Conservation (phyloP, 1,140 invertebrate species). For the Ostrea denselamellosa region DNA sequence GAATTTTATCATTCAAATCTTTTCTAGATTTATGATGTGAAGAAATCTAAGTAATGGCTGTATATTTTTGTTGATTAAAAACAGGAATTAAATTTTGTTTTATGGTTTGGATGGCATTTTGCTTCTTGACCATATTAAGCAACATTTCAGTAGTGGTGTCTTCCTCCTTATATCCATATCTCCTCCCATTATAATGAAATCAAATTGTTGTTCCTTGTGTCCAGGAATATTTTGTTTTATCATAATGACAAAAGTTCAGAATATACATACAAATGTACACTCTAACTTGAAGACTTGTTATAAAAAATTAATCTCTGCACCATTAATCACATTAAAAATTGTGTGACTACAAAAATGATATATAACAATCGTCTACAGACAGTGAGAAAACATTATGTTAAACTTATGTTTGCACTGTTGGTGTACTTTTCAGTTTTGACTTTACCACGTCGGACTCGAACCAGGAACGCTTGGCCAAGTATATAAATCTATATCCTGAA, state of each 20-base stretch:
- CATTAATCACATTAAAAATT: too few species aligned
- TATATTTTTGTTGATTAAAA: neutral
- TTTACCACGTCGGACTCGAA: slow-evolving; percentile 64
- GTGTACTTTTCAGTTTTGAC: slow-evolving; percentile 73
- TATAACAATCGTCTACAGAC: neutral
- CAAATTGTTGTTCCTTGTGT: neutral
- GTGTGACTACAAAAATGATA: neutral
- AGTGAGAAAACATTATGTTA: neutral
- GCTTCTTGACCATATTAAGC: neutral
- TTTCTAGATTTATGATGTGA: neutral
- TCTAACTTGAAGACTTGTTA: too few species aligned
- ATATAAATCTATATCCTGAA: slow-evolving; percentile 51
- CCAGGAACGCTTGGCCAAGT: slow-evolving; percentile 69
- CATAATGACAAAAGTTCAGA: neutral
- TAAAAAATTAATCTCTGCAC: too few species aligned
- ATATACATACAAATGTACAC: too few species aligned
- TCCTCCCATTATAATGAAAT: neutral
- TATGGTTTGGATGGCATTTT: neutral
- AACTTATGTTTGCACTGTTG: slow-evolving; percentile 5
- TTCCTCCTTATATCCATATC: neutral
- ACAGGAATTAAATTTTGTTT: neutral
- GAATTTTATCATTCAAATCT: neutral
- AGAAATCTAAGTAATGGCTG: neutral
- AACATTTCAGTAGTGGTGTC: neutral
- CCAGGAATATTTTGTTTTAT: neutral